These are phyloP conservation scores for Halesus radiatus DNA, from an alignment of 1,140 invertebrate genomes.

Conservation along the genomic window DNA sequence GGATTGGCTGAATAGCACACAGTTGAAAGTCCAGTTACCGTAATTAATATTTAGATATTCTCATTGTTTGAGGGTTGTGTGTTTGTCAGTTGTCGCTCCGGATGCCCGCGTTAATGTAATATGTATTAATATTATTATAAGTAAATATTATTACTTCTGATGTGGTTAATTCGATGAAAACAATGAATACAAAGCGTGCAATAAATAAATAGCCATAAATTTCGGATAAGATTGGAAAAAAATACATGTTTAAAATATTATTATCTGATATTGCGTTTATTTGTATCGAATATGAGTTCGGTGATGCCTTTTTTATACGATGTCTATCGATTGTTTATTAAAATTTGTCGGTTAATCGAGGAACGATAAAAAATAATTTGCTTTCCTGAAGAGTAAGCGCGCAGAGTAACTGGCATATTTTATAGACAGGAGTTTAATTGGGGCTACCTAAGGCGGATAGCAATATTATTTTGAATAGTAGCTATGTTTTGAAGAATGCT, in stretches of 20 bases:
- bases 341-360: no score
- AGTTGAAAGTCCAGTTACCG: no score
- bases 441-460: no score
- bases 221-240: constrained; percentile 50
- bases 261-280: constrained; percentile 57
- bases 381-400: no score
- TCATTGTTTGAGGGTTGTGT: constrained; percentile 1
- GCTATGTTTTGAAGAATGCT: no score
- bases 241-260: constrained; percentile 49
- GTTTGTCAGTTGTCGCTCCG: constrained; percentile 39
- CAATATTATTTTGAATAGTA: no score
- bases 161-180: constrained; percentile 40
- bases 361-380: no score
- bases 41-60: constrained; percentile 2
- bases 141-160: constrained; percentile 56
- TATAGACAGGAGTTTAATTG: no score
- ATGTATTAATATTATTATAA: constrained; percentile 52
- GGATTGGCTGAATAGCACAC: no score
- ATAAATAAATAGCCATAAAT: constrained; percentile 57
- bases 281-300: constrained; percentile 57
- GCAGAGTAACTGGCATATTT: no score
- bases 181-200: constrained; percentile 56
- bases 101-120: constrained; percentile 49
- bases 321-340: not conserved
- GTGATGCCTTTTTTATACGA: not conserved